Evolutionary conservation across 2,113 vertebrate genomes (phyloP).

Genomic region (Dasyornis broadbenti): DNA sequence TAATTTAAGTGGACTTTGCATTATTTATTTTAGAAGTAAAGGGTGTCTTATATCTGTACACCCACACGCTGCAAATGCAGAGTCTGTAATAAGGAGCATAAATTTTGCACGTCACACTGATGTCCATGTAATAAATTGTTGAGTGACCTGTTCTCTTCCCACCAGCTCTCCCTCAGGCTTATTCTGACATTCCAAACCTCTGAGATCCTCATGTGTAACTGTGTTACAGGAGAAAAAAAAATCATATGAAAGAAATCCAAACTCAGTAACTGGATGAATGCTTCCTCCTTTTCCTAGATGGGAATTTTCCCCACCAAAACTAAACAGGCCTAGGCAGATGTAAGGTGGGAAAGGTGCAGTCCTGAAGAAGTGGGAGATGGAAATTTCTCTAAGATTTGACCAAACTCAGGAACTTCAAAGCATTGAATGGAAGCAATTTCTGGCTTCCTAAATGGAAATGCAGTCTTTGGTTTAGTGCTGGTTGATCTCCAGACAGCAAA

Average conservation of each 20-base stretch:
- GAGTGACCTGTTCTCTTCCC: slow-evolving; percentile 45
- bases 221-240: not conserved
- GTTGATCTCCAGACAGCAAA: not conserved
- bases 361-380: not conserved
- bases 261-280: not conserved
- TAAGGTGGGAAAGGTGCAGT: not conserved
- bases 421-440: not conserved
- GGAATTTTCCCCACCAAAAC: not conserved
- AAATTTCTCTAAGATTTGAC: not conserved
- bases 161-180: not conserved
- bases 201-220: not conserved
- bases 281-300: not conserved
- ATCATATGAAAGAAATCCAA: not conserved
- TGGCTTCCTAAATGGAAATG: not conserved
- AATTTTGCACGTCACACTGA: not conserved
- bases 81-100: slow-evolving; percentile 8
- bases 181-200: slow-evolving; percentile 34
- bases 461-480: not conserved
- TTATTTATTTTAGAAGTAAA: slow-evolving; percentile 40
- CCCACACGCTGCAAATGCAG: not conserved
- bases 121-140: slow-evolving; percentile 43
- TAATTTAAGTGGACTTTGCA: slow-evolving; percentile 32
- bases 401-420: not conserved
- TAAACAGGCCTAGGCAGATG: not conserved
- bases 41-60: not conserved